Percentiles rank a stretch among this genome's conserved stretches.
Evolutionary conservation across 2,113 vertebrate genomes (phyloP).

Genomic region (Anhinga rufa): DNA sequence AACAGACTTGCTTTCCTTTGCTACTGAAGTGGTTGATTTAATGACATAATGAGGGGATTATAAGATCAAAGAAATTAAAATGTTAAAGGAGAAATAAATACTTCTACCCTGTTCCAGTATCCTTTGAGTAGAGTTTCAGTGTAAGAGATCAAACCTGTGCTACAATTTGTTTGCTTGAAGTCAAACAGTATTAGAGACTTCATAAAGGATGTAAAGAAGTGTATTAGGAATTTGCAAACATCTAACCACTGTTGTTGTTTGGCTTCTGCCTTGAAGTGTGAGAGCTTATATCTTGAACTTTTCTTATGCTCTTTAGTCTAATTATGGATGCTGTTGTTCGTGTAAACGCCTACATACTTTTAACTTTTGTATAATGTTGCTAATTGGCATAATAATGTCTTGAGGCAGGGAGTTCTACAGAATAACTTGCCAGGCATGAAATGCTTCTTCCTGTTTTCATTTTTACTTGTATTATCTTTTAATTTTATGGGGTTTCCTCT

Average conservation of each 20-base stretch:
- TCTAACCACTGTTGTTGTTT: not conserved
- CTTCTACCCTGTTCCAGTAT: not conserved
- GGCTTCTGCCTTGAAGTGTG: not conserved
- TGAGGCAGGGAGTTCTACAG: not conserved
- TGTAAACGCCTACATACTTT: not conserved
- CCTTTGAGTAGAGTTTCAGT: not conserved
- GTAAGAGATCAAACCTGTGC: not conserved
- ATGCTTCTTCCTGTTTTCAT: not conserved
- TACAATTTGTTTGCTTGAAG: not conserved
- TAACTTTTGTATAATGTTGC: not conserved
- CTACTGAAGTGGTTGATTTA: not conserved
- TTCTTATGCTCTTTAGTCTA: not conserved
- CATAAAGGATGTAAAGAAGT: not conserved
- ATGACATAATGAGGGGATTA: not conserved
- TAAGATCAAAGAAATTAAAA: slow-evolving; percentile 16
- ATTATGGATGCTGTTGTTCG: not conserved
- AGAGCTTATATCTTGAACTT: not conserved
- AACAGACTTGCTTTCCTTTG: not conserved
- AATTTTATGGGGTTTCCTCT: not conserved
- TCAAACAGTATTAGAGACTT: not conserved
- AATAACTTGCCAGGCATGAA: not conserved
- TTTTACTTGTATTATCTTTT: not conserved
- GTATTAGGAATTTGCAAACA: not conserved
- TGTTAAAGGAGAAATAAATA: not conserved
- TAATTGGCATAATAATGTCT: not conserved